Percentiles rank a stretch among this genome's conserved stretches.
These are phyloP conservation scores for Brassicogethes aeneus DNA, from an alignment of 2,888 invertebrate species.

Conservation along the genomic window DNA sequence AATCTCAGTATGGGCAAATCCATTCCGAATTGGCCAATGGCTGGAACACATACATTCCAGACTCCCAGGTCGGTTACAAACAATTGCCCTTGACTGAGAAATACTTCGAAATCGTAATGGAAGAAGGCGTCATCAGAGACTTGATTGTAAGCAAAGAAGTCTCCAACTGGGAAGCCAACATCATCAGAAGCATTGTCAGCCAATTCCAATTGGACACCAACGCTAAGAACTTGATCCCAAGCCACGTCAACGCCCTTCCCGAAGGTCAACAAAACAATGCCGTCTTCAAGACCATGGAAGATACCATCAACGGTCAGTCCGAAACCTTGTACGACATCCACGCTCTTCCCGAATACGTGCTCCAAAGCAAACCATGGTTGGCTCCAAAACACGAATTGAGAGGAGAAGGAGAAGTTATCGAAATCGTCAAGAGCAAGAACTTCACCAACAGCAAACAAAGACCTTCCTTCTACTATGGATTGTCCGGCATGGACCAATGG, in stretches of 20 bases:
- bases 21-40: conserved; percentile 42
- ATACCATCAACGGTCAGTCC: conserved; percentile 58
- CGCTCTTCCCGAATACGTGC: conserved; percentile 47
- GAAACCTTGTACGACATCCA: conserved; percentile 59
- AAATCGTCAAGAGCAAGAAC: conserved; percentile 56
- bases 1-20: conserved; percentile 43
- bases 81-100: conserved; percentile 45
- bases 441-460: conserved; percentile 51
- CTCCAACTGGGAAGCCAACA: conserved; percentile 53
- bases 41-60: conserved; percentile 40
- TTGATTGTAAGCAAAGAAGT: conserved; percentile 46
- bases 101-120: conserved; percentile 50
- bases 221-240: conserved; percentile 42
- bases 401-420: conserved; percentile 40
- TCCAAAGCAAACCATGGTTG: conserved; percentile 46
- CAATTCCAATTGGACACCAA: conserved; percentile 55
- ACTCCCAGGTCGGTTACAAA: conserved; percentile 43
- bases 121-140: conserved; percentile 51
- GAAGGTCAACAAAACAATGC: conserved; percentile 43
- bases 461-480: conserved; percentile 53
- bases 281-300: conserved; percentile 58
- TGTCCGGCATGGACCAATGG: conserved; percentile 42
- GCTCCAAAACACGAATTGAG: conserved; percentile 40
- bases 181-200: conserved; percentile 57
- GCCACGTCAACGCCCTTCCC: conserved; percentile 37